Percentiles rank a stretch among this genome's conserved stretches.
Evolutionary conservation across 2,888 invertebrate genomes (phyloP).

Genomic region (Empis stercorea): DNA sequence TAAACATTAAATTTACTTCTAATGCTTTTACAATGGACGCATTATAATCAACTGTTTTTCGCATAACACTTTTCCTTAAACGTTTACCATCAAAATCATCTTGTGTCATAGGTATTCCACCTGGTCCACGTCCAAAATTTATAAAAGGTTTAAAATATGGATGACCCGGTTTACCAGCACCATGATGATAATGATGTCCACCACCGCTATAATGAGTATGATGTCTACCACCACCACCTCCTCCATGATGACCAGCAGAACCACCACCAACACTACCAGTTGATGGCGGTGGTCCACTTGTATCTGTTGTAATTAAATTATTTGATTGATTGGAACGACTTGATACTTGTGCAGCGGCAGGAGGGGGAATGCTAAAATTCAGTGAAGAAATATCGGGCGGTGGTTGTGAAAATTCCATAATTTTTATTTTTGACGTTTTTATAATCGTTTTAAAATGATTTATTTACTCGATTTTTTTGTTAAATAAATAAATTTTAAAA

Average conservation of each 20-base stretch:
- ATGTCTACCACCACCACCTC: not conserved
- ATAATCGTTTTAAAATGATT: no score
- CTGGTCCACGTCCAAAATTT: slow-evolving; percentile 37
- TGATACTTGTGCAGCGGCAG: no score
- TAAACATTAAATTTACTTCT: slow-evolving; percentile 46
- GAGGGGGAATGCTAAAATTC: no score
- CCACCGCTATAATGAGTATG: slow-evolving; percentile 7
- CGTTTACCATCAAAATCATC: slow-evolving; percentile 94
- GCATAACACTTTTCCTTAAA: slow-evolving; percentile 87
- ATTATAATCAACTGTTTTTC: slow-evolving; percentile 97
- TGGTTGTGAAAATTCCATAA: no score
- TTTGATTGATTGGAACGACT: no score
- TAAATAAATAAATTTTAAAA: no score
- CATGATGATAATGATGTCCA: slow-evolving; percentile 24
- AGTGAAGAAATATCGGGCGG: no score
- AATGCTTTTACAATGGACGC: slow-evolving; percentile 83
- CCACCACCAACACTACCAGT: no score
- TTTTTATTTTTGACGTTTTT: no score
- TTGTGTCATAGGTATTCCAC: slow-evolving; percentile 50
- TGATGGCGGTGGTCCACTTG: no score
- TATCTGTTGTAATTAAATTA: no score
- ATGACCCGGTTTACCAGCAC: slow-evolving; percentile 29
- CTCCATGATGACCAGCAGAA: slow-evolving; percentile 14
- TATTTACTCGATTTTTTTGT: no score
- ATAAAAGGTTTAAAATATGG: slow-evolving; percentile 34